phyloP scores from a whole-genome alignment of 2,113 vertebrate species.

The Poecilia latipinna region DNA sequence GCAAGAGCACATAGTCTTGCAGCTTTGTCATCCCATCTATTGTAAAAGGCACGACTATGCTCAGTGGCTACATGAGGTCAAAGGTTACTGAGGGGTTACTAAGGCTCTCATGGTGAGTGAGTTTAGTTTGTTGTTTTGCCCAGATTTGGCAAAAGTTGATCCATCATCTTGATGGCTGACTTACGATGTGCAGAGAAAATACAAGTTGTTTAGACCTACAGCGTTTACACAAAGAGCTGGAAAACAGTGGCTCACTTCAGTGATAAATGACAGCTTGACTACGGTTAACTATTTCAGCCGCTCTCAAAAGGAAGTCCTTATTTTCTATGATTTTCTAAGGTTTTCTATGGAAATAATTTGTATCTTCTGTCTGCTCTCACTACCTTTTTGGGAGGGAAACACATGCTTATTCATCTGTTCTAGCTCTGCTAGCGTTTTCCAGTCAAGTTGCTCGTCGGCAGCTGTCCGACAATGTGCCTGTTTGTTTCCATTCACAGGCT shows the following conservation, averaged over 20 bases:
- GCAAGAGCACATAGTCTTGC: slow-evolving; percentile 54
- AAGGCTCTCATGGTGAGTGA: neutral
- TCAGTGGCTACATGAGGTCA: slow-evolving; percentile 24
- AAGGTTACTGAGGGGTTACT: slow-evolving; percentile 27
- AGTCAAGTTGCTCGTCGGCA: slow-evolving; percentile 28
- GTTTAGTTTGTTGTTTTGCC: neutral
- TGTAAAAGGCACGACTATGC: slow-evolving; percentile 25
- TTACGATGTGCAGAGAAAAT: neutral
- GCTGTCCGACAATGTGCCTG: slow-evolving; percentile 53
- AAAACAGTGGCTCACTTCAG: neutral
- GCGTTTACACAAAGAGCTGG: neutral
- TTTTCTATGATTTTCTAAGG: neutral
- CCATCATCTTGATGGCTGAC: neutral
- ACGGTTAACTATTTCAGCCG: neutral
- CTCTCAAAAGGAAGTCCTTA: neutral
- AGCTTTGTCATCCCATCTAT: slow-evolving; percentile 33
- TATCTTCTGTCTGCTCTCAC: neutral
- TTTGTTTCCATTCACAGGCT: slow-evolving; percentile 53
- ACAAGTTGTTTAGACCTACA: neutral
- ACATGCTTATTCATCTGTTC: neutral
- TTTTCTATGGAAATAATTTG: neutral
- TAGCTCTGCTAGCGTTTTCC: slow-evolving; percentile 1
- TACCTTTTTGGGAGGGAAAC: neutral
- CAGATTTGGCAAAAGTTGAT: neutral
- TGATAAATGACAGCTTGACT: neutral